Evolutionary conservation across 2,113 vertebrate genomes (phyloP), one percentile per base, ranked within the genome.

Genomic region (Bujurquina vittata): DNA sequence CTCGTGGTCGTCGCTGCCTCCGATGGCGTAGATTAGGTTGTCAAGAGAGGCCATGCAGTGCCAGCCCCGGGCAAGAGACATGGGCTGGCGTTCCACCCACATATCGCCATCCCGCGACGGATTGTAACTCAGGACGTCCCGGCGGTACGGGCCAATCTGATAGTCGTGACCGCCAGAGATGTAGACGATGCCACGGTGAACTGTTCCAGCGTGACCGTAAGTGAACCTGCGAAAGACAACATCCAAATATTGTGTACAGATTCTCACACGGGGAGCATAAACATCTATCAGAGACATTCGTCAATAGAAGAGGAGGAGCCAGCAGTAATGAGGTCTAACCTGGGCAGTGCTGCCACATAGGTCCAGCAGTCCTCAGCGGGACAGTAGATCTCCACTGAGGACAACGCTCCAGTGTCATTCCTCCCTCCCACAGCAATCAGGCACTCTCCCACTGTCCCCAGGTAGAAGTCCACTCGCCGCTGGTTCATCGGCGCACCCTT

Each of bases 101-200:
- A 93, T 90, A 0, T 97, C 96, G 0, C 89, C 93, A 0, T 91
- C 95, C 26, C 93, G 92, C 3, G 93, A 93, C 14, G 95, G 93
- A 23, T 98, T 96, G 0, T 98, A 99, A 83, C 97, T 98, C 73
- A 99, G 95, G 92, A 99, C 89, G 79, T 99, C 97, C 74, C 96
- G 95, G 56, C 98, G 95, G 80, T 98, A 98, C 0, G 97, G 98
- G 1, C 98, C 98, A 0, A 98, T 98, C 90, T 99, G 98, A 86
- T 97, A 98, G 86, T 99, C 97, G 0, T 99, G 98, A 77, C 98
- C 98, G 0, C 98, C 98, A 0, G 98, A 99, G 86, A 99, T 97
- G 93, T 98, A 99, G 80, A 98, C 95, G 1, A 96, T 94, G 2
- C 96, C 97, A 15, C 95, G 95, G 93, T 97, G 97, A 63, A 97